phyloP scores from a whole-genome alignment of 2,888 invertebrate genomes.

The Spodoptera picta region DNA sequence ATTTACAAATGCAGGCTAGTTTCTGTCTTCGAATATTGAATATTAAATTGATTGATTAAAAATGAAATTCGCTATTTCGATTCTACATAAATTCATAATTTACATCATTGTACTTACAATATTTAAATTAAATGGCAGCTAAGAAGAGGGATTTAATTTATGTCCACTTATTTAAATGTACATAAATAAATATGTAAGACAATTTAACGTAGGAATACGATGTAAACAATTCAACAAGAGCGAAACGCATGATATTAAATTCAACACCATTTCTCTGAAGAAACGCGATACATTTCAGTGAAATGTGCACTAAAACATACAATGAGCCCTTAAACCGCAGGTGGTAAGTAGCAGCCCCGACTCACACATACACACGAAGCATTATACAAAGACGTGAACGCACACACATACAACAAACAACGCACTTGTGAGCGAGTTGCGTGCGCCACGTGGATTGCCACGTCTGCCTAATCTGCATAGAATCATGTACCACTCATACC shows the following conservation, averaged over 20 bases:
- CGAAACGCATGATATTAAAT: slow-evolving; percentile 35
- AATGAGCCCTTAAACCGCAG: slow-evolving; percentile 54
- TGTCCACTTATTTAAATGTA: too few species aligned
- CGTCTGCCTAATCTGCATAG: slow-evolving; percentile 71
- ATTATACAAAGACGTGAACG: slow-evolving; percentile 75
- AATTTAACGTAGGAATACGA: too few species aligned
- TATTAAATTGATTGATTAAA: too few species aligned
- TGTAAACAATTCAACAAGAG: slow-evolving; percentile 17
- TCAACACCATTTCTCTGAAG: slow-evolving; percentile 33
- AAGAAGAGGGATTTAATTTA: too few species aligned
- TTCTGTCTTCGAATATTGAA: too few species aligned
- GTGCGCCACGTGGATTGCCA: slow-evolving; percentile 70
- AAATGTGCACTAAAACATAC: slow-evolving; percentile 60
- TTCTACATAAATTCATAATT: too few species aligned
- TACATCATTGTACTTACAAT: too few species aligned
- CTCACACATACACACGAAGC: slow-evolving; percentile 41
- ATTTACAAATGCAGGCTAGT: too few species aligned
- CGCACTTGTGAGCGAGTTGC: slow-evolving; percentile 68
- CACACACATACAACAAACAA: slow-evolving; percentile 68
- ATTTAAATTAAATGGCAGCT: too few species aligned
- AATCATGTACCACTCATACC: slow-evolving; percentile 53
- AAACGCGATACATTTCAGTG: slow-evolving; percentile 46
- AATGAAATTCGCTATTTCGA: too few species aligned
- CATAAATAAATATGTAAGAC: too few species aligned
- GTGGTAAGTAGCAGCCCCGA: slow-evolving; percentile 58